A percentile compares a stretch with the other conserved stretches of the same genome.
These are phyloP conservation scores for Trididemnum clinides DNA, from an alignment of 23 tunicate species.

Conservation along the genomic window DNA sequence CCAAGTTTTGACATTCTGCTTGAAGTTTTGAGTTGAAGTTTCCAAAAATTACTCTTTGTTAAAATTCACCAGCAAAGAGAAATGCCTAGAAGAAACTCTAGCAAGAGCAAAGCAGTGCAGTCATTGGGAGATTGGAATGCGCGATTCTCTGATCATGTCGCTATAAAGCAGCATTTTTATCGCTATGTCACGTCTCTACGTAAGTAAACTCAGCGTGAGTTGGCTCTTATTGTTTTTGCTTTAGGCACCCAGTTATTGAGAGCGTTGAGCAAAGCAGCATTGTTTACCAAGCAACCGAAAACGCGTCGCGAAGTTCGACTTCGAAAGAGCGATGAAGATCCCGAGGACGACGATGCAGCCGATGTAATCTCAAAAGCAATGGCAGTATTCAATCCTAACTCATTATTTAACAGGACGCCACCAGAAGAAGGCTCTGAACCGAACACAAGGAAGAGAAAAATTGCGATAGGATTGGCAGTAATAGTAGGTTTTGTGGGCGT, in stretches of 20 bases:
- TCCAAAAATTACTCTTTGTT: too few species aligned
- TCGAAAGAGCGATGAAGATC: conserved; percentile 29
- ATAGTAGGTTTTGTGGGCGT: conserved; percentile 1
- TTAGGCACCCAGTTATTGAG: conserved; percentile 14
- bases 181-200: too few species aligned
- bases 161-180: too few species aligned
- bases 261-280: conserved; percentile 4
- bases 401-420: not conserved
- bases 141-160: too few species aligned
- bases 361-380: conserved; percentile 3
- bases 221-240: too few species aligned
- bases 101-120: too few species aligned
- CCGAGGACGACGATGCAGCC: conserved; percentile 39
- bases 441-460: not conserved
- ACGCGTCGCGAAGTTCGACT: not conserved
- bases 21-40: too few species aligned
- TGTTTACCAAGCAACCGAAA: conserved; percentile 1
- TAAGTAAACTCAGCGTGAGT: too few species aligned
- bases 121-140: too few species aligned
- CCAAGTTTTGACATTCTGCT: too few species aligned
- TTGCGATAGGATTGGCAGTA: not conserved
- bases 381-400: conserved; percentile 4
- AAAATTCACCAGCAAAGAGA: too few species aligned
- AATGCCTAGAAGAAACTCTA: too few species aligned
- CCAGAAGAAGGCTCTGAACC: not conserved